A percentile compares a stretch with the other conserved stretches of the same genome.
Evolutionary conservation across 2,888 invertebrate species (phyloP).

Genomic region (Lypha dubia): DNA sequence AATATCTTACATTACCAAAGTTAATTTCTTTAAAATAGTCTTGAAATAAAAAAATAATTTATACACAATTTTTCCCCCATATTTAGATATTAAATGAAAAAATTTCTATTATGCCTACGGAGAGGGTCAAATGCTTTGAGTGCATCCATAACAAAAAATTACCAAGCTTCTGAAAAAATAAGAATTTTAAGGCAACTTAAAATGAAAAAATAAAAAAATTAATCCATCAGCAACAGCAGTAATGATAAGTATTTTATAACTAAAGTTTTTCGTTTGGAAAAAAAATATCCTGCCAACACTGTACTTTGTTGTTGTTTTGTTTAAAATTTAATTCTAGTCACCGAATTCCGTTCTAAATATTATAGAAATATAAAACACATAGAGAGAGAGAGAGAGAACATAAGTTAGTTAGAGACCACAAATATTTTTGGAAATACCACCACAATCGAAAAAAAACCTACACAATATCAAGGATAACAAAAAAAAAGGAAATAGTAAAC

Average conservation of each 20-base stretch:
- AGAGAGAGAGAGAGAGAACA: no score
- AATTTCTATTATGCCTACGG: not conserved
- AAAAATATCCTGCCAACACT: not conserved
- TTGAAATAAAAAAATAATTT: no score
- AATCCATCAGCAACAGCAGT: conserved; percentile 57
- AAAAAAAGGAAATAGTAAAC: not conserved
- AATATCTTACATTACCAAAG: no score
- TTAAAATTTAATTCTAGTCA: not conserved
- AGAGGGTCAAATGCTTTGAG: not conserved
- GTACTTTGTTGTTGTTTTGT: not conserved
- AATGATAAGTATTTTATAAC: conserved; percentile 59
- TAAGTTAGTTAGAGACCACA: not conserved
- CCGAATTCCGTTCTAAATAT: not conserved
- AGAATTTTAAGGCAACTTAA: conserved; percentile 40
- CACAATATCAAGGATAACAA: conserved; percentile 11
- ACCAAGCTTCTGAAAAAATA: conserved; percentile 1
- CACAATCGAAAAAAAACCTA: conserved; percentile 26
- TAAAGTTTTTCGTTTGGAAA: conserved; percentile 46
- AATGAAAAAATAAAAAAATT: conserved; percentile 58
- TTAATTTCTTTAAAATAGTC: no score
- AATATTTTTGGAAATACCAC: conserved; percentile 36
- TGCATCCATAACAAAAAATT: not conserved
- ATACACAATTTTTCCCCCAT: no score
- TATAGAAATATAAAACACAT: not conserved
- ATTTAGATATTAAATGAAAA: not conserved